These are phyloP conservation scores for Sebastes melanostomus DNA, from an alignment of 2,797 vertebrate species.

Conservation along the genomic window DNA sequence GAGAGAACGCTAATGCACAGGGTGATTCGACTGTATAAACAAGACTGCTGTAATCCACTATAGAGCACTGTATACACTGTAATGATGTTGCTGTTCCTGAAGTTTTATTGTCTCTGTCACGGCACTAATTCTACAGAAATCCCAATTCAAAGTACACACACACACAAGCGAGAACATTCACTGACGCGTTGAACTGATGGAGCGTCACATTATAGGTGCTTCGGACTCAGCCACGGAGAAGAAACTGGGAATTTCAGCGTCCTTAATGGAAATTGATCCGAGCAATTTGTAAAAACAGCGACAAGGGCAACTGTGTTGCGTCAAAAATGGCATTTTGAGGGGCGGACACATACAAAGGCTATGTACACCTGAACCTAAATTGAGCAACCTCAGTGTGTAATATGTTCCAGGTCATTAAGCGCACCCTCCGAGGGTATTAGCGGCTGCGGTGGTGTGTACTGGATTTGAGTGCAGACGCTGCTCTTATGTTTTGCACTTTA, in stretches of 20 bases:
- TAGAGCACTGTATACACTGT: conserved; percentile 1
- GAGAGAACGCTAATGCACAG: conserved; percentile 14
- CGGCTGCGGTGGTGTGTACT: conserved; percentile 18
- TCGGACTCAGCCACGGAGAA: conserved; percentile 32
- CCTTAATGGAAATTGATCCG: conserved; percentile 59
- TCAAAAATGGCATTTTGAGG: conserved; percentile 45
- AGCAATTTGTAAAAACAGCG: conserved; percentile 58
- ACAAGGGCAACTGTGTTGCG: conserved; percentile 37
- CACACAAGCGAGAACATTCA: conserved; percentile 11
- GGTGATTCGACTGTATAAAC: conserved; percentile 39
- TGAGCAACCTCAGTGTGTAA: conserved; percentile 50
- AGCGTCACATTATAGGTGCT: conserved; percentile 44
- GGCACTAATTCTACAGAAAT: conserved; percentile 37
- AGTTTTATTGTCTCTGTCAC: conserved; percentile 41
- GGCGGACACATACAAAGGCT: conserved; percentile 27
- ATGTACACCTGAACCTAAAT: conserved; percentile 38
- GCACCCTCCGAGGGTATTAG: conserved; percentile 40
- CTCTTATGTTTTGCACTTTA: conserved; percentile 62
- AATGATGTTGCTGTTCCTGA: conserved; percentile 28
- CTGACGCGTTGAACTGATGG: conserved; percentile 32
- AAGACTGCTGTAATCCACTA: conserved; percentile 33
- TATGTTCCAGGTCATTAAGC: conserved; percentile 66
- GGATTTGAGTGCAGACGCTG: conserved; percentile 35
- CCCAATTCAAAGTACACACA: conserved; percentile 28
- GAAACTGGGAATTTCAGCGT: conserved; percentile 39